phyloP scores from a whole-genome alignment of 2,113 vertebrate genomes.

The Odobenus rosmarus region DNA sequence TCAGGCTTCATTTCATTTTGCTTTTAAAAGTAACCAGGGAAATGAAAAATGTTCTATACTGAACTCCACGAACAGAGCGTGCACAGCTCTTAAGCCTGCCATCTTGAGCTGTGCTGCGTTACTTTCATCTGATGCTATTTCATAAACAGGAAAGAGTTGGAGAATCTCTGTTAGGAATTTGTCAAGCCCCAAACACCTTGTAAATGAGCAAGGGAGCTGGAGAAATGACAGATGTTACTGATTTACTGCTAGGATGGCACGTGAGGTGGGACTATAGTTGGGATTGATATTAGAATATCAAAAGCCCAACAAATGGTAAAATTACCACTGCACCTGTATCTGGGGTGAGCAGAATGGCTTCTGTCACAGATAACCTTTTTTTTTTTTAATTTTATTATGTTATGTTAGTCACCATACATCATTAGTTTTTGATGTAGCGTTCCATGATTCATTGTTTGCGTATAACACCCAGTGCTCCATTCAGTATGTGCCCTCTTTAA shows the following conservation, averaged over 20 bases:
- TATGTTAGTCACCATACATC: too few species aligned
- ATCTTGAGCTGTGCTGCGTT: not conserved
- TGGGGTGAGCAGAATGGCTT: not conserved
- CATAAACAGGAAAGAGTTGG: not conserved
- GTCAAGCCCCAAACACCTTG: slow-evolving; percentile 1
- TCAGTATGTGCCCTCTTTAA: too few species aligned
- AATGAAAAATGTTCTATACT: not conserved
- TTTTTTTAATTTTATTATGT: too few species aligned
- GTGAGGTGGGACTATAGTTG: not conserved
- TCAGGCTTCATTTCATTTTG: slow-evolving; percentile 45
- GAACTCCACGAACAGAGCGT: not conserved
- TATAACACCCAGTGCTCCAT: too few species aligned
- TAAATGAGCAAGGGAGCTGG: not conserved
- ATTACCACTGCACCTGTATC: not conserved
- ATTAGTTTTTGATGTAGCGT: too few species aligned
- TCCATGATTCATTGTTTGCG: too few species aligned
- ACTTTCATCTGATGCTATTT: not conserved
- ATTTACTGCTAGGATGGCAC: not conserved
- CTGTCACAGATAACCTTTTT: not conserved
- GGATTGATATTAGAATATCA: not conserved
- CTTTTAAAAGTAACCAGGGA: slow-evolving; percentile 52
- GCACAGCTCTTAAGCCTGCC: not conserved
- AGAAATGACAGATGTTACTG: not conserved
- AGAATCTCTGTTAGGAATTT: not conserved
- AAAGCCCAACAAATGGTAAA: slow-evolving; percentile 10